Percentiles rank a stretch among this genome's conserved stretches.
These are phyloP conservation scores for Hyaena hyaena DNA, from an alignment of 2,113 vertebrate species.

Conservation along the genomic window DNA sequence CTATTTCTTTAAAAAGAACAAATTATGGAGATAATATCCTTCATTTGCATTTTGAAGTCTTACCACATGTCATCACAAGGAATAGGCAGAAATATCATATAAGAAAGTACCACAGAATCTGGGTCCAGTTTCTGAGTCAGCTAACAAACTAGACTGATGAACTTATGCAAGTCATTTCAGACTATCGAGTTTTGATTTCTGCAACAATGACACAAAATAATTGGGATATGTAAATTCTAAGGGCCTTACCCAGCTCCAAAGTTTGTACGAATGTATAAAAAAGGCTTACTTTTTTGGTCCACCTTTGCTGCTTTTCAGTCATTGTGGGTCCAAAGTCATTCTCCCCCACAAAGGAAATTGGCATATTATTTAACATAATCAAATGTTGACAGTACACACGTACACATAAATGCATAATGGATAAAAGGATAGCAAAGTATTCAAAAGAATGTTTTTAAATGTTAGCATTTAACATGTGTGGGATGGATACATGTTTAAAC, in stretches of 20 bases:
- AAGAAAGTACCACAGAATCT: conserved; percentile 8
- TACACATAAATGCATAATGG: background rate
- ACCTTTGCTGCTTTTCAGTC: background rate
- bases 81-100: background rate
- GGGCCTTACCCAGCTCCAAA: background rate
- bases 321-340: background rate
- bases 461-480: background rate
- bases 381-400: background rate
- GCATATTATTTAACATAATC: background rate
- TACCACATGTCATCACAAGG: background rate
- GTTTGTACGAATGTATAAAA: background rate
- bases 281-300: background rate
- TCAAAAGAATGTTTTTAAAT: background rate
- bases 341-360: background rate
- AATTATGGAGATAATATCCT: background rate
- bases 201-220: background rate
- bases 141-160: background rate
- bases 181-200: background rate
- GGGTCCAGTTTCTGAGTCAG: background rate
- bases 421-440: background rate
- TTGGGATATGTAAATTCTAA: background rate
- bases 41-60: background rate
- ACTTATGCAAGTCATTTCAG: background rate
- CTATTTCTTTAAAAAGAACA: background rate
- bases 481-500: background rate